These are phyloP conservation scores for Periphyllus acericola DNA, from an alignment of 2,888 invertebrate species.

Conservation along the genomic window DNA sequence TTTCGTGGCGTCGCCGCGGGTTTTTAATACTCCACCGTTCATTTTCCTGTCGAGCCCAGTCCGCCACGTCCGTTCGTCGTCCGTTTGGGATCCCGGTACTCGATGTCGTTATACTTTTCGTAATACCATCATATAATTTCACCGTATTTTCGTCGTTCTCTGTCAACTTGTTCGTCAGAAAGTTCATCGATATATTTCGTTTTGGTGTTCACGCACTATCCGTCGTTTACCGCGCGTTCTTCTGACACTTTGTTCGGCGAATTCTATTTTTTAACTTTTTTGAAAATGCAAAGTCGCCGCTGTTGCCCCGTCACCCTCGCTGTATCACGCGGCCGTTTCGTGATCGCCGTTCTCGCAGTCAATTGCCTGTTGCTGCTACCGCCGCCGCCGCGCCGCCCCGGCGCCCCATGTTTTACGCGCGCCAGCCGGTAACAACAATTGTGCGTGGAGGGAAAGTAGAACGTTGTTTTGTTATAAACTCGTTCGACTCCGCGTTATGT, in stretches of 20 bases:
- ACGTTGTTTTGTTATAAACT: slow-evolving; percentile 38
- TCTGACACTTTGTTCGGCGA: neutral
- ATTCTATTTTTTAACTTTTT: neutral
- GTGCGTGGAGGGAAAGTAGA: slow-evolving; percentile 47
- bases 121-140: too few species aligned
- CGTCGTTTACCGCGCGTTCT: neutral
- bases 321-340: neutral
- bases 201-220: too few species aligned
- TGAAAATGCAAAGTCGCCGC: neutral
- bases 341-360: neutral
- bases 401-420: neutral
- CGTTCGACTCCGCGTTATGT: neutral
- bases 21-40: neutral
- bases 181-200: too few species aligned
- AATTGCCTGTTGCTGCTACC: slow-evolving; percentile 12
- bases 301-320: neutral
- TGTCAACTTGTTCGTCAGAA: too few species aligned
- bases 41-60: slow-evolving; percentile 1
- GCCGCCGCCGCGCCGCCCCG: neutral
- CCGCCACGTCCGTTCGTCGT: neutral
- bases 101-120: too few species aligned
- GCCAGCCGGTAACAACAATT: slow-evolving; percentile 24
- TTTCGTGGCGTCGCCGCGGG: neutral
- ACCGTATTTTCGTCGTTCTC: too few species aligned
- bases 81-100: neutral